A percentile compares a stretch with the other conserved stretches of the same genome.
These are phyloP conservation scores for Strigamia crassipes DNA, from an alignment of 2,888 invertebrate genomes.

Conservation along the genomic window DNA sequence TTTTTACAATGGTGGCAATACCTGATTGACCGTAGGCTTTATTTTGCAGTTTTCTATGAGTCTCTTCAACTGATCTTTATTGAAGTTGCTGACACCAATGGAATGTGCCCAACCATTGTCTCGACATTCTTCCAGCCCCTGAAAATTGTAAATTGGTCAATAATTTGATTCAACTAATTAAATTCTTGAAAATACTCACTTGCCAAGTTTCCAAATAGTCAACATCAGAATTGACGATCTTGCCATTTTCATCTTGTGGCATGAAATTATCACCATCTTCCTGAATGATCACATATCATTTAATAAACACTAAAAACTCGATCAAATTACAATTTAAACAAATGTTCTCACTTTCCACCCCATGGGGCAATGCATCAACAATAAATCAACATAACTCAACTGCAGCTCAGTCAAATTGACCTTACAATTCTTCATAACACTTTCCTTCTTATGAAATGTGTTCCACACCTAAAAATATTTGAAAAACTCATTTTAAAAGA, in stretches of 20 bases:
- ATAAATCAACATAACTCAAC: constrained; percentile 80
- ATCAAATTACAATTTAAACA: background rate
- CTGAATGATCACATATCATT: background rate
- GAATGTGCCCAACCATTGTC: constrained; percentile 71
- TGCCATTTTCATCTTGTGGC: constrained; percentile 67
- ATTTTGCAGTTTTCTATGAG: constrained; percentile 67
- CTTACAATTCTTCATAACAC: constrained; percentile 71
- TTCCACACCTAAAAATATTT: constrained; percentile 50
- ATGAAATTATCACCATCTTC: constrained; percentile 68
- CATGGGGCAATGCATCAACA: constrained; percentile 79
- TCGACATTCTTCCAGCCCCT: constrained; percentile 72
- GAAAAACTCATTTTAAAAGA: no score
- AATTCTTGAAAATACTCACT: no score
- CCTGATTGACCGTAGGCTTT: constrained; percentile 71
- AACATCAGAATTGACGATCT: constrained; percentile 58
- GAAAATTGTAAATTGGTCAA: constrained; percentile 50
- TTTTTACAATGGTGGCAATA: constrained; percentile 54
- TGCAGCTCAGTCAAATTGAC: constrained; percentile 72
- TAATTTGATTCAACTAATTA: no score
- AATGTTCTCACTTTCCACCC: constrained; percentile 61
- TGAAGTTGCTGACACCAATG: constrained; percentile 86
- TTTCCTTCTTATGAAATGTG: constrained; percentile 49
- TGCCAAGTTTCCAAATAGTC: constrained; percentile 73
- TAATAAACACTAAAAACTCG: background rate
- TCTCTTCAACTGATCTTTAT: constrained; percentile 71